phyloP scores from a whole-genome alignment of 2,888 invertebrate species.

The Bimastos eiseni region DNA sequence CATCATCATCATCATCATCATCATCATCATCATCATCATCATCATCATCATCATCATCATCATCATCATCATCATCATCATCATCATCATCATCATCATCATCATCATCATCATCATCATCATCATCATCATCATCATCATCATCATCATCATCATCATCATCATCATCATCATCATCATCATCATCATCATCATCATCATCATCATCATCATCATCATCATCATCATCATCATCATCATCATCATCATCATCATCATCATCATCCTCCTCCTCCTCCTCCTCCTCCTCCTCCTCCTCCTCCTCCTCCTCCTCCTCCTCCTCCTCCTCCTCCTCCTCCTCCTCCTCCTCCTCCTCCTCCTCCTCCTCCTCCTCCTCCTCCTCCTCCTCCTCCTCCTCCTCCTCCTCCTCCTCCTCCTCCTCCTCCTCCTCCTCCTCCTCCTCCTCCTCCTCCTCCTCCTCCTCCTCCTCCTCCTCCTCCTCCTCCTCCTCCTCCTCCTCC shows the following conservation, averaged over 20 bases:
- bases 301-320: background rate
- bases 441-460: slow-evolving; percentile 33
- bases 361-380: slow-evolving; percentile 1
- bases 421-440: slow-evolving; percentile 29
- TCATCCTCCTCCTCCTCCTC: too few relatives aligned
- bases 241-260: too few relatives aligned
- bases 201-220: slow-evolving; percentile 24
- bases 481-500: slow-evolving; percentile 33
- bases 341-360: background rate
- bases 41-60: slow-evolving; percentile 27
- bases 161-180: slow-evolving; percentile 28
- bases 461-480: slow-evolving; percentile 30
- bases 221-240: background rate
- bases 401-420: slow-evolving; percentile 31
- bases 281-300: background rate
- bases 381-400: slow-evolving; percentile 33
- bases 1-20: background rate
- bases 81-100: slow-evolving; percentile 25
- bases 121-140: slow-evolving; percentile 24
- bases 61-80: slow-evolving; percentile 31
- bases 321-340: background rate
- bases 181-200: slow-evolving; percentile 32
- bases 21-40: slow-evolving; percentile 21
- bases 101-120: slow-evolving; percentile 26
- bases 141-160: slow-evolving; percentile 26